Evolutionary conservation across 2,113 vertebrate genomes (phyloP).

Genomic region (Eudorcas thomsonii): DNA sequence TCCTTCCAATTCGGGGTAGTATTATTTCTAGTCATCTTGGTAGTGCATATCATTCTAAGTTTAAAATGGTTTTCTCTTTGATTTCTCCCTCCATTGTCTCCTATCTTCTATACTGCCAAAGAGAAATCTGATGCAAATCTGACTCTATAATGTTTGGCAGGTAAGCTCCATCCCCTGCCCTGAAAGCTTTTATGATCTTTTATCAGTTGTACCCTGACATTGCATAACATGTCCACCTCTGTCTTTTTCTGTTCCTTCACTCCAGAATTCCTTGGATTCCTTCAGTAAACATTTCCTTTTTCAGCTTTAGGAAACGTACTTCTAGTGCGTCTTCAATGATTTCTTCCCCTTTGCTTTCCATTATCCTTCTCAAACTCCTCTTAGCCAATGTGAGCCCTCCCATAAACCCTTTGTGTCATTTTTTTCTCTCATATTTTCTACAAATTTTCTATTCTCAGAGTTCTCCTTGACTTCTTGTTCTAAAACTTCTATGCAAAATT

Average conservation of each 20-base stretch:
- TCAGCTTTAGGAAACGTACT: background rate
- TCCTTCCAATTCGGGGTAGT: background rate
- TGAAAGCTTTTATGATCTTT: background rate
- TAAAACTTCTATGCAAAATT: constrained; percentile 32
- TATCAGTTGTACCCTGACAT: background rate
- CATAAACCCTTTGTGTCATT: background rate
- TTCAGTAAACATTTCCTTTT: background rate
- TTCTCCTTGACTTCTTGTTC: background rate
- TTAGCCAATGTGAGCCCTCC: background rate
- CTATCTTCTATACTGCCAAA: background rate
- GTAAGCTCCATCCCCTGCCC: background rate
- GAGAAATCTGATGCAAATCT: background rate
- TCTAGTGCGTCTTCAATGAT: background rate
- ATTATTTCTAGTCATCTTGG: constrained; percentile 19
- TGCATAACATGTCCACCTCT: background rate
- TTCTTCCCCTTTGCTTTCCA: constrained; percentile 39
- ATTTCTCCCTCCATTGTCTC: background rate
- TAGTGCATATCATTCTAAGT: background rate
- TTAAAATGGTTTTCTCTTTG: background rate
- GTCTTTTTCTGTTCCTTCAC: background rate
- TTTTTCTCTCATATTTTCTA: constrained; percentile 13
- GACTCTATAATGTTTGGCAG: background rate
- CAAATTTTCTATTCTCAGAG: background rate
- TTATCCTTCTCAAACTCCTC: background rate
- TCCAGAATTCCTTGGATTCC: background rate